Conservation (phyloP, 1,140 invertebrate genomes). For the Macrotrachela quadricornifera region DNA sequence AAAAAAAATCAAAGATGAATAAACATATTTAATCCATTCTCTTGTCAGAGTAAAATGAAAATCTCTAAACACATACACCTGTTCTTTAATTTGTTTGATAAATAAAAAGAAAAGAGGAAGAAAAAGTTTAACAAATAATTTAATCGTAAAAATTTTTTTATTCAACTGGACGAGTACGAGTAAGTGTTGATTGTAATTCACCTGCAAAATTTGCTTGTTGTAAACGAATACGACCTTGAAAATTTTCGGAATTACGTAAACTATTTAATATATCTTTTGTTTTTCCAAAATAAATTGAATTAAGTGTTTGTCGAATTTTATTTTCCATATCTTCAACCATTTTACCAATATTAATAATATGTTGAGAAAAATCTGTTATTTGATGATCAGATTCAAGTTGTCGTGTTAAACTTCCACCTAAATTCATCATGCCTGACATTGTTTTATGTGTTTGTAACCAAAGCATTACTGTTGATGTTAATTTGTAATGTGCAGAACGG, state of each 20-base stretch:
- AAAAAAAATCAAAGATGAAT: too few relatives aligned
- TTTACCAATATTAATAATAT: constrained; percentile 86
- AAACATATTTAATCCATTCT: too few relatives aligned
- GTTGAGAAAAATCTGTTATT: constrained; percentile 53
- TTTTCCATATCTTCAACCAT: constrained; percentile 84
- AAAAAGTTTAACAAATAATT: too few relatives aligned
- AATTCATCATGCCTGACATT: constrained; percentile 92
- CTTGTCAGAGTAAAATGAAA: too few relatives aligned
- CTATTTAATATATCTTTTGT: constrained; percentile 95
- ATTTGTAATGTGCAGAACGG: constrained; percentile 83
- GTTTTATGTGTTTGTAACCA: constrained; percentile 91
- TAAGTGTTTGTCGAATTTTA: constrained; percentile 89
- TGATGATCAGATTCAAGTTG: constrained; percentile 75
- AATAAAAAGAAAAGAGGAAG: too few relatives aligned
- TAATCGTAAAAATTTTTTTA: too few relatives aligned
- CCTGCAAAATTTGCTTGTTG: too few relatives aligned
- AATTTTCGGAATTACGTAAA: constrained; percentile 37
- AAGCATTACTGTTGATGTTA: constrained; percentile 94
- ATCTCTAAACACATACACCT: too few relatives aligned
- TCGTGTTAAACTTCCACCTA: constrained; percentile 86
- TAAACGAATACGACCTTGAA: too few relatives aligned
- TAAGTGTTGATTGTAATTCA: too few relatives aligned
- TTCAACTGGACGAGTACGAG: too few relatives aligned
- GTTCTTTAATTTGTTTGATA: too few relatives aligned
- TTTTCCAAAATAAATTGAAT: constrained; percentile 98